Evolutionary conservation across 2,797 vertebrate species (phyloP), one percentile per base, ranked within the genome.

Genomic region (Salarias fasciatus): DNA sequence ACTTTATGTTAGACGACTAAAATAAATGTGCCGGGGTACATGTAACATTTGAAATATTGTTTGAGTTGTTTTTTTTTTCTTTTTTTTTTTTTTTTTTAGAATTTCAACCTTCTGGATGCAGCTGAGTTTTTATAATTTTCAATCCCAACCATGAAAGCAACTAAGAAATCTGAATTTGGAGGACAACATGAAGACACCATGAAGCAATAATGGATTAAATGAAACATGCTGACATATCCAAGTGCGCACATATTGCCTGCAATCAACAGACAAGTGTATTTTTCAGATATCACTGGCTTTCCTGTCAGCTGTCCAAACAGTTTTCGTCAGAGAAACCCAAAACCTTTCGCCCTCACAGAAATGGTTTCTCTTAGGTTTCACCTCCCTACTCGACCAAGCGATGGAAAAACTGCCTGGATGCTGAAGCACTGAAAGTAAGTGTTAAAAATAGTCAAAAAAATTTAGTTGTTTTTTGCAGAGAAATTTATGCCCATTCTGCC

Each of bases 241-340:
- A 47, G 5, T 12, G 38, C 52, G 53, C 13, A 48, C 10, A 5
- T 18, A 42, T 59, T 30, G 52, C 31, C 44, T 40, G 49, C 65
- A 47, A 80, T 80, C 52, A 47, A 42, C 38, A 30, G 41, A 60
- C 47, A 0, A 31, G 53, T 53, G 31, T 36, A 71, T 71, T 63
- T 47, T 46, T 24, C 55, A 69, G 35, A 65, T 61, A 79, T 61
- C 14, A 18, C 41, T 63, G 54, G 30, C 67, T 59, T 75, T 82
- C 67, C 72, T 24, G 62, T 75, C 69, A 84, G 72, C 61, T 60
- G 69, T 44, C 48, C 37, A 69, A 86, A 79, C 55, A 63, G 42
- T 77, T 84, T 54, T 69, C 18, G 24, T 41, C 66, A 54, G 28
- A 53, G 83, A 84, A 81, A 85, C 49, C 8, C 24, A 82, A 82